Percentiles rank a stretch among this genome's conserved stretches.
Evolutionary conservation across 1,140 invertebrate genomes (phyloP).

Genomic region (Steinernema feltiae): DNA sequence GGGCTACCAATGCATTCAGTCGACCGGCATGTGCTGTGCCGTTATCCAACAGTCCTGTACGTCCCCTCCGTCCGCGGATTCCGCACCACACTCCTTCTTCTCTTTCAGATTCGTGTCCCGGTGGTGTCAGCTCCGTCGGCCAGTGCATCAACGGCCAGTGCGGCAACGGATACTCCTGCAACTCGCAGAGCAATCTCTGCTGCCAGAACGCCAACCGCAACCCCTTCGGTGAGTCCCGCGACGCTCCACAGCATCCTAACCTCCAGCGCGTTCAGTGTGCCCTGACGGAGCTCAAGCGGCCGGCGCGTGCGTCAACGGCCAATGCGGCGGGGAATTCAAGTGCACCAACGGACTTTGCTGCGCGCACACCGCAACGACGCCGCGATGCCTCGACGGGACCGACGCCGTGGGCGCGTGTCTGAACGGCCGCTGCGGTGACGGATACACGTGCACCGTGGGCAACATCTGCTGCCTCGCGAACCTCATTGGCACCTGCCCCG

Average conservation of each 20-base stretch:
- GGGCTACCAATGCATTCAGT: slow-evolving; percentile 47
- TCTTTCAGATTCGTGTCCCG: slow-evolving; percentile 47
- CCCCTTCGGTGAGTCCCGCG: slow-evolving; percentile 28
- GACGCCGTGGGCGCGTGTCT: slow-evolving; percentile 56
- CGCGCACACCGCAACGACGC: slow-evolving; percentile 50
- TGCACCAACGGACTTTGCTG: slow-evolving; percentile 56
- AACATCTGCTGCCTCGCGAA: slow-evolving; percentile 55
- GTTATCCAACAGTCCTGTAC: slow-evolving; percentile 26
- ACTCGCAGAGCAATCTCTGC: slow-evolving; percentile 29
- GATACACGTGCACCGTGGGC: slow-evolving; percentile 55
- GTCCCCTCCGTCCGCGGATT: slow-evolving; percentile 28
- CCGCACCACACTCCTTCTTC: neutral
- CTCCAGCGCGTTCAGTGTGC: slow-evolving; percentile 38
- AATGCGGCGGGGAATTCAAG: slow-evolving; percentile 54
- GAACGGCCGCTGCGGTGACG: slow-evolving; percentile 31
- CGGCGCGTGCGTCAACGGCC: slow-evolving; percentile 55
- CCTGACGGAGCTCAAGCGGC: slow-evolving; percentile 57
- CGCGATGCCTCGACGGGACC: slow-evolving; percentile 54
- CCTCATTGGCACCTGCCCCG: slow-evolving; percentile 50
- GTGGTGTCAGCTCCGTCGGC: slow-evolving; percentile 42
- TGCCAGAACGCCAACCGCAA: slow-evolving; percentile 41
- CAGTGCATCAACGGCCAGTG: slow-evolving; percentile 50
- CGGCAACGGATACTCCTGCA: slow-evolving; percentile 44
- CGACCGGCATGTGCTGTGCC: slow-evolving; percentile 45
- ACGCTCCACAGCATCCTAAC: neutral